phyloP scores from a whole-genome alignment of 2,113 vertebrate species.

The Heptranchias perlo region DNA sequence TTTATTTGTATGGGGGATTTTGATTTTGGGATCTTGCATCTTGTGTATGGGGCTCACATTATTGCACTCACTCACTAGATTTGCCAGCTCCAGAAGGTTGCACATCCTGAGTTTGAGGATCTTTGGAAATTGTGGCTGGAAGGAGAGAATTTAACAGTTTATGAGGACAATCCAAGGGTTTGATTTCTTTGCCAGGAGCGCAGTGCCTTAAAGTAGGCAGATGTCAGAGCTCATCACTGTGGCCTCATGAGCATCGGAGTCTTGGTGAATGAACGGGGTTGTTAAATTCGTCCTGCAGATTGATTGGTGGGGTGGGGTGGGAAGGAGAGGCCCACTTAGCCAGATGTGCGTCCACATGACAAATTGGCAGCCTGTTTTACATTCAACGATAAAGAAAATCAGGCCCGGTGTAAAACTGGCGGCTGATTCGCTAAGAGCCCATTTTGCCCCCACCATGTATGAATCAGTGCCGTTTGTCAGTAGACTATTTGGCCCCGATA shows the following conservation, averaged over 20 bases:
- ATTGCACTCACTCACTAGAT: too few relatives aligned
- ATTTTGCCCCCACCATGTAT: background rate
- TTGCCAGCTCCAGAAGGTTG: too few relatives aligned
- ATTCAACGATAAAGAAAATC: background rate
- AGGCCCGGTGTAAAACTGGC: background rate
- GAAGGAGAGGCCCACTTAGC: too few relatives aligned
- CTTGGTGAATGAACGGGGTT: background rate
- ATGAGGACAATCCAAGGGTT: background rate
- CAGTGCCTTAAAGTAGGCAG: background rate
- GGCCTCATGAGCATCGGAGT: too few relatives aligned
- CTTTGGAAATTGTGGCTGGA: too few relatives aligned
- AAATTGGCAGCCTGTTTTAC: background rate
- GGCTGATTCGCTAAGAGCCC: background rate
- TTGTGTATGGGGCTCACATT: too few relatives aligned
- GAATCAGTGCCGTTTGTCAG: background rate
- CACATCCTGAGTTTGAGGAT: too few relatives aligned
- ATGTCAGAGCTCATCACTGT: background rate
- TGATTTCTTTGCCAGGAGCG: background rate
- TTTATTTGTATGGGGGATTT: too few relatives aligned
- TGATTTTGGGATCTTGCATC: too few relatives aligned
- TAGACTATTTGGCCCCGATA: too few relatives aligned
- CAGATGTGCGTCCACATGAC: too few relatives aligned
- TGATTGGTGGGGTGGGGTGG: too few relatives aligned
- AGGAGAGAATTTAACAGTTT: background rate
- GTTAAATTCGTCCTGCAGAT: background rate